These are phyloP conservation scores for Lasius fuliginosus DNA, from an alignment of 2,888 invertebrate species.

Conservation along the genomic window DNA sequence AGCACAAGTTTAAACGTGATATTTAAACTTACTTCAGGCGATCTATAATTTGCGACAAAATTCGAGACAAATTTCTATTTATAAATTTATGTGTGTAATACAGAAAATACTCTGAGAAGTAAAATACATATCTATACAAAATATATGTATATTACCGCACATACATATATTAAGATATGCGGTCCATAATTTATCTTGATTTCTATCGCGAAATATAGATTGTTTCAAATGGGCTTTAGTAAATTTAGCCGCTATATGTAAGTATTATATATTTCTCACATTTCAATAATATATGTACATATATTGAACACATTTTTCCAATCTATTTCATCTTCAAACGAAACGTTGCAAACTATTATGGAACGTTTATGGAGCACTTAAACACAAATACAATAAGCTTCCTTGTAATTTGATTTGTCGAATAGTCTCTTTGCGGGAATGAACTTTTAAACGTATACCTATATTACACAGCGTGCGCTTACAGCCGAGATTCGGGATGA, in stretches of 20 bases:
- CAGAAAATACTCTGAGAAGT: not conserved
- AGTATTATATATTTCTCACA: not conserved
- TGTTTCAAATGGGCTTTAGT: not conserved
- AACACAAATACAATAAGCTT: not conserved
- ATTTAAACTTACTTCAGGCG: not conserved
- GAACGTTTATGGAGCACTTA: not conserved
- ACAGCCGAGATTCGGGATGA: constrained; percentile 25
- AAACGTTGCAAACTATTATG: not conserved
- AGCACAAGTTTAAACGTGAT: not conserved
- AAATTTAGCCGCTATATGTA: not conserved
- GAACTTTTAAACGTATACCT: constrained; percentile 6
- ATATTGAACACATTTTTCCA: not conserved
- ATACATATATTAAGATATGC: not conserved
- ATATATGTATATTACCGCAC: not conserved
- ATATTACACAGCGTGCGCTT: not conserved
- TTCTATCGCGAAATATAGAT: not conserved
- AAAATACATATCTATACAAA: not conserved
- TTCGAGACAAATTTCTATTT: not conserved
- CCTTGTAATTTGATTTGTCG: constrained; percentile 23
- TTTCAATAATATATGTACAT: not conserved
- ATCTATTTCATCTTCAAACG: not conserved
- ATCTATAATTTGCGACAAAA: not conserved
- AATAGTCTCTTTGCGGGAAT: not conserved
- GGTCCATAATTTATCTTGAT: not conserved
- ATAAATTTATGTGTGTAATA: not conserved